phyloP scores from a whole-genome alignment of 2,113 vertebrate genomes.

The Ochotona curzoniae region DNA sequence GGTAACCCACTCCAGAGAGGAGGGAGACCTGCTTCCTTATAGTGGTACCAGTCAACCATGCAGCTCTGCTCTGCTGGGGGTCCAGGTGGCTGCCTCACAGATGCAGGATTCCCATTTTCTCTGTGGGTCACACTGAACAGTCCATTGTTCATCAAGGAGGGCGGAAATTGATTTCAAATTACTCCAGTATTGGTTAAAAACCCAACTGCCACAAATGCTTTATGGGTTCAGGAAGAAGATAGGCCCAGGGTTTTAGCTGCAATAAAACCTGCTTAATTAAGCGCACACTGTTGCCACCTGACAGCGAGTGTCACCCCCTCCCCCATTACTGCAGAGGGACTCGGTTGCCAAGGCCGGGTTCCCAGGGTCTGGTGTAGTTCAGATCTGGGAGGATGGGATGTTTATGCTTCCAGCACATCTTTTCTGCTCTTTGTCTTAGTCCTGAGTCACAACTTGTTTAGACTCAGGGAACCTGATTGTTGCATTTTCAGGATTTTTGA shows the following conservation, averaged over 20 bases:
- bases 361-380: neutral
- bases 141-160: slow-evolving; percentile 74
- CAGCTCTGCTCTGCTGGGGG: neutral
- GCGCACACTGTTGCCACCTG: neutral
- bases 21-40: neutral
- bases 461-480: neutral
- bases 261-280: slow-evolving; percentile 72
- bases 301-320: neutral
- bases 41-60: neutral
- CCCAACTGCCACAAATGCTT: slow-evolving; percentile 67
- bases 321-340: neutral
- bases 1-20: neutral
- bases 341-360: neutral
- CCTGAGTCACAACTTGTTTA: neutral
- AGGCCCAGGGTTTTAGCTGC: slow-evolving; percentile 59
- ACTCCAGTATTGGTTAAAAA: slow-evolving; percentile 74
- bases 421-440: neutral
- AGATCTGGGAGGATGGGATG: neutral
- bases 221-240: slow-evolving; percentile 70
- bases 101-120: slow-evolving; percentile 43
- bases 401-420: neutral
- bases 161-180: slow-evolving; percentile 78
- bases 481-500: neutral
- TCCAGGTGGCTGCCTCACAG: neutral
- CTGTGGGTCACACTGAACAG: slow-evolving; percentile 62